Conservation (phyloP, 2,113 vertebrate species). For the Nothocercus nigrocapillus region DNA sequence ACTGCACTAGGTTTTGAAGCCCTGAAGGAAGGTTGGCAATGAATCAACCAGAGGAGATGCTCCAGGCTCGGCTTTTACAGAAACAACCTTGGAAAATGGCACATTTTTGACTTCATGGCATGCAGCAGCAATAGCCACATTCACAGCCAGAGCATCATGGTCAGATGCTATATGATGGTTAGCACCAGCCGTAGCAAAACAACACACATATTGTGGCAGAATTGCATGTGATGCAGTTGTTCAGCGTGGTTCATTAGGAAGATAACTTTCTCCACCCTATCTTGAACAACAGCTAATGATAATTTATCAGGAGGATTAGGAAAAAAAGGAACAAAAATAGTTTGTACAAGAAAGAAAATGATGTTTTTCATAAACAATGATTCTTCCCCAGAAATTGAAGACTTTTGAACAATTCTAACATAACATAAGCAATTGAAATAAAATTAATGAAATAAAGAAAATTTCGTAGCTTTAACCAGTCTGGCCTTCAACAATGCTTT, state of each 20-base stretch:
- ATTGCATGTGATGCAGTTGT: neutral
- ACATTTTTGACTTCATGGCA: neutral
- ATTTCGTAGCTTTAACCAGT: neutral
- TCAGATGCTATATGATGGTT: neutral
- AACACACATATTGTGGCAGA: neutral
- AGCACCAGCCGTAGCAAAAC: neutral
- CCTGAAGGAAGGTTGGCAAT: neutral
- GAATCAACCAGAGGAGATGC: neutral
- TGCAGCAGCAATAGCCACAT: fast-evolving
- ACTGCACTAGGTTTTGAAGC: neutral
- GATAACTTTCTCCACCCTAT: neutral
- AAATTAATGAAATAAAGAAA: fast-evolving
- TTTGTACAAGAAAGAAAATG: neutral
- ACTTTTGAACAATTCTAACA: neutral
- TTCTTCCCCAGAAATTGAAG: neutral
- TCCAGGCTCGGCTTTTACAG: neutral
- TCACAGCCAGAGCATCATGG: fast-evolving
- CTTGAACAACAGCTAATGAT: neutral
- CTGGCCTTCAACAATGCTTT: neutral
- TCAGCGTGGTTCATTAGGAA: neutral
- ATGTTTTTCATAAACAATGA: neutral
- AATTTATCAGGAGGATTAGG: neutral
- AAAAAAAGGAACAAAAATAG: neutral
- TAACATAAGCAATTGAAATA: neutral
- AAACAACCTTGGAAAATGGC: neutral